These are phyloP conservation scores for Unio pictorum DNA, from an alignment of 2,888 invertebrate species.

Conservation along the genomic window DNA sequence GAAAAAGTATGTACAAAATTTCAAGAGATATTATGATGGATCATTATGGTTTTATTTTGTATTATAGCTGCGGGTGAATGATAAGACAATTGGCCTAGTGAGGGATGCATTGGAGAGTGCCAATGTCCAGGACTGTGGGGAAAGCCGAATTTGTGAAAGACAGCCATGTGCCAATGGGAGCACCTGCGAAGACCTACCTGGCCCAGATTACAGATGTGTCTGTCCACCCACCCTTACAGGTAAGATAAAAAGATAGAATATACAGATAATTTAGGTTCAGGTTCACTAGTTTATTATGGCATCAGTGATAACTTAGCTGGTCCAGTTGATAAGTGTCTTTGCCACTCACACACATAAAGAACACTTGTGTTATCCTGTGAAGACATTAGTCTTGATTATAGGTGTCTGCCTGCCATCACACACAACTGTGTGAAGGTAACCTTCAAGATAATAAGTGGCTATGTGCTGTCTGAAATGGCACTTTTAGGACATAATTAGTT, in stretches of 20 bases:
- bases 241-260: too few species aligned
- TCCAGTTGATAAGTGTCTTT: too few species aligned
- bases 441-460: too few species aligned
- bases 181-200: slow-evolving; percentile 76
- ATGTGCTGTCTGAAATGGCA: too few species aligned
- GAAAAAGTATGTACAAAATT: too few species aligned
- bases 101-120: slow-evolving; percentile 82
- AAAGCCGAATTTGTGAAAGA: slow-evolving; percentile 72
- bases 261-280: too few species aligned
- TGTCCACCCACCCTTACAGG: slow-evolving; percentile 12
- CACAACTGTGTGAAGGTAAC: not conserved
- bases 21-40: too few species aligned
- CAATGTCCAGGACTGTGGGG: slow-evolving; percentile 84
- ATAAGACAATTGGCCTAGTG: slow-evolving; percentile 80
- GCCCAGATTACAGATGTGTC: slow-evolving; percentile 74
- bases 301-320: too few species aligned
- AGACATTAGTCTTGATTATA: slow-evolving; percentile 75
- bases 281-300: too few species aligned
- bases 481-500: too few species aligned
- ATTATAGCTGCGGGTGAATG: slow-evolving; percentile 80
- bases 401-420: slow-evolving; percentile 20
- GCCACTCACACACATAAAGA: too few species aligned
- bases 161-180: slow-evolving; percentile 81
- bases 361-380: slow-evolving; percentile 29
- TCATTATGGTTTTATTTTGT: slow-evolving; percentile 2